Evolutionary conservation across 1,140 invertebrate genomes (phyloP).

Genomic region (Asbolus verrucosus): DNA sequence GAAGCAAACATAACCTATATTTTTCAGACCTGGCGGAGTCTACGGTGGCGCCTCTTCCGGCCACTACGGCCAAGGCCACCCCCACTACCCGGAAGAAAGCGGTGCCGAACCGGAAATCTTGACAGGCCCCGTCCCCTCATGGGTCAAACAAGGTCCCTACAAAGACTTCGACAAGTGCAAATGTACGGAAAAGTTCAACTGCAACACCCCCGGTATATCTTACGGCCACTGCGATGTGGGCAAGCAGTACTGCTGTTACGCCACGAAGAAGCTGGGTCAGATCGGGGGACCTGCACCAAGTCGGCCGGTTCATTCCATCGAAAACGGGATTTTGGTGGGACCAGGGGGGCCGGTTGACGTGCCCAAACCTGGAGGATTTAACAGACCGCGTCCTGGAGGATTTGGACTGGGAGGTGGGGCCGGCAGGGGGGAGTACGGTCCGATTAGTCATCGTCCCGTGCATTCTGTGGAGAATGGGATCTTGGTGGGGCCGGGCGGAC

Average conservation of each 20-base stretch:
- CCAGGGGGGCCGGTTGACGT: conserved; percentile 67
- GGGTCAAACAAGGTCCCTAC: conserved; percentile 63
- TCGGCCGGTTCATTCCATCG: conserved; percentile 59
- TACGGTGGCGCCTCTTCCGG: conserved; percentile 47
- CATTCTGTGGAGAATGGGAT: conserved; percentile 56
- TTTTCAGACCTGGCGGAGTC: conserved; percentile 55
- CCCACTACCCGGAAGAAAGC: conserved; percentile 43
- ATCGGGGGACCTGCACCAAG: conserved; percentile 59
- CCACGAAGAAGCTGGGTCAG: conserved; percentile 60
- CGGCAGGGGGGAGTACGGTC: background rate
- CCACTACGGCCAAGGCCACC: conserved; percentile 44
- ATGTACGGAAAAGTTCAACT: conserved; percentile 71
- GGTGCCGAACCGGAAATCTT: conserved; percentile 54
- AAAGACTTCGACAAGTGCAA: conserved; percentile 68
- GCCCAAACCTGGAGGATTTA: conserved; percentile 8
- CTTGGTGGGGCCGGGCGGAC: conserved; percentile 60
- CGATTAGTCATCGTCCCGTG: conserved; percentile 14
- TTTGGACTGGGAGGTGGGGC: conserved; percentile 32
- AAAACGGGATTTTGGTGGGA: conserved; percentile 68
- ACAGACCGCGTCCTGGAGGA: background rate
- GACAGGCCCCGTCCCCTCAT: conserved; percentile 65
- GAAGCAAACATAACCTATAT: no score
- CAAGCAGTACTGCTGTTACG: conserved; percentile 70
- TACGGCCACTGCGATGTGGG: conserved; percentile 70
- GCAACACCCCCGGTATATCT: conserved; percentile 68